These are phyloP conservation scores for Euzophera pinguis DNA, from an alignment of 2,888 invertebrate genomes.

Conservation along the genomic window DNA sequence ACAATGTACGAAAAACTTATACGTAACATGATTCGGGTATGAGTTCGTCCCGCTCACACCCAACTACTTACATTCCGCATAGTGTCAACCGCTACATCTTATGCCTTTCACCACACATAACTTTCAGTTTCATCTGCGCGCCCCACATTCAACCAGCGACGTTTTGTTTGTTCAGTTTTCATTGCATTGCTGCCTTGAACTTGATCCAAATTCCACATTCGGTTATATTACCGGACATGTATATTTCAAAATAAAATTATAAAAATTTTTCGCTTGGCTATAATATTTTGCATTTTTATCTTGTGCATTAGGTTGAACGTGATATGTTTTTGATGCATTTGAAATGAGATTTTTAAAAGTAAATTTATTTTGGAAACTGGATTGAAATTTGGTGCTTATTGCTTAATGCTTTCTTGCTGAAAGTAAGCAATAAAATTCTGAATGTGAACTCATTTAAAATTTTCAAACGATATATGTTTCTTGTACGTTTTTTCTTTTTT, in stretches of 20 bases:
- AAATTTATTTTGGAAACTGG: slow-evolving; percentile 2
- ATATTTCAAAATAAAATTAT: background rate
- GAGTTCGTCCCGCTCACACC: too few relatives aligned
- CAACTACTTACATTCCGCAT: too few relatives aligned
- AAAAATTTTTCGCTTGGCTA: background rate
- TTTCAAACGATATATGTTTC: too few relatives aligned
- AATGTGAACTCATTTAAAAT: too few relatives aligned
- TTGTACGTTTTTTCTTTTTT: background rate
- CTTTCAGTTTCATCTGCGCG: slow-evolving; percentile 50
- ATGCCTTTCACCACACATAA: slow-evolving; percentile 28
- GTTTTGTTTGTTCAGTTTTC: slow-evolving; percentile 43
- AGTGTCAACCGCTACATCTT: slow-evolving; percentile 2
- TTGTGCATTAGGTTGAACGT: slow-evolving; percentile 15
- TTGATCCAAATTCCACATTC: slow-evolving; percentile 33
- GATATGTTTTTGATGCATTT: slow-evolving; percentile 15
- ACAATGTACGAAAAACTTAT: too few relatives aligned
- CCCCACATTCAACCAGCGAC: slow-evolving; percentile 29
- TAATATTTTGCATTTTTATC: background rate
- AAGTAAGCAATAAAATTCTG: slow-evolving; percentile 7
- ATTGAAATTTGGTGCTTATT: background rate
- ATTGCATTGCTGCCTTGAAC: slow-evolving; percentile 60
- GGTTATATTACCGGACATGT: slow-evolving; percentile 36
- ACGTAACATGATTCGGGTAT: too few relatives aligned
- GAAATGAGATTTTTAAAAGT: slow-evolving; percentile 3
- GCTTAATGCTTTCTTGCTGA: background rate